These are phyloP conservation scores for Thecocarcelia acutangulata DNA, from an alignment of 2,888 invertebrate species.

Conservation along the genomic window DNA sequence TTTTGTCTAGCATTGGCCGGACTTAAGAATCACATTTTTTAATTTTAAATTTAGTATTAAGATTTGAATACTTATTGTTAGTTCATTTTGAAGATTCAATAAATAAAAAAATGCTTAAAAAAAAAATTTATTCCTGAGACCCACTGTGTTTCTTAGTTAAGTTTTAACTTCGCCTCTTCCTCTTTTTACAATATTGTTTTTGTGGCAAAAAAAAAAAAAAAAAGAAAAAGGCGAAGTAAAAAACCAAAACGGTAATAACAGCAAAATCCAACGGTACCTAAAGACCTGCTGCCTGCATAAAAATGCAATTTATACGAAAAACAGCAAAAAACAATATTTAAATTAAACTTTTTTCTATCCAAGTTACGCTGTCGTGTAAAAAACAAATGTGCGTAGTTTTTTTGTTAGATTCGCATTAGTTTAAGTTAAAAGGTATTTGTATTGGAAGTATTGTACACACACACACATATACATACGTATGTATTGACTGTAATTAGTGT, in stretches of 20 bases:
- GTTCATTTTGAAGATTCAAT: too few relatives aligned
- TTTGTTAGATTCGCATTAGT: constrained; percentile 33
- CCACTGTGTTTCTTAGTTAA: constrained; percentile 30
- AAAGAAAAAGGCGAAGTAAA: constrained; percentile 2
- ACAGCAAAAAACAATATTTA: constrained; percentile 27
- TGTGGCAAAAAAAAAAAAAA: constrained; percentile 23
- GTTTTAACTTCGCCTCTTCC: constrained; percentile 3
- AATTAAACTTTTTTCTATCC: constrained; percentile 36
- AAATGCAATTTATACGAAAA: constrained; percentile 52
- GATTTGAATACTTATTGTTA: too few relatives aligned
- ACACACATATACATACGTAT: too few relatives aligned
- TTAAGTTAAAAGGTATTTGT: constrained; percentile 10
- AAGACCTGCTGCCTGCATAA: constrained; percentile 61
- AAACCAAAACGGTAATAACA: constrained; percentile 25
- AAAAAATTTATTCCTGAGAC: too few relatives aligned
- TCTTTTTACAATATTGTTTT: constrained; percentile 22
- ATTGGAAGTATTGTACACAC: background rate
- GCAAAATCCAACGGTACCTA: constrained; percentile 61
- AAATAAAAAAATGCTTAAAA: too few relatives aligned
- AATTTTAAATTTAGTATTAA: too few relatives aligned
- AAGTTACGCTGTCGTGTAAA: constrained; percentile 27
- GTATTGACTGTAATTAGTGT: background rate
- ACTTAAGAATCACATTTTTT: too few relatives aligned
- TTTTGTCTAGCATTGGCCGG: too few relatives aligned
- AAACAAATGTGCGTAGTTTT: constrained; percentile 51